Conservation (phyloP, 2,888 invertebrate genomes). For the Polyommatus iphigenia region DNA sequence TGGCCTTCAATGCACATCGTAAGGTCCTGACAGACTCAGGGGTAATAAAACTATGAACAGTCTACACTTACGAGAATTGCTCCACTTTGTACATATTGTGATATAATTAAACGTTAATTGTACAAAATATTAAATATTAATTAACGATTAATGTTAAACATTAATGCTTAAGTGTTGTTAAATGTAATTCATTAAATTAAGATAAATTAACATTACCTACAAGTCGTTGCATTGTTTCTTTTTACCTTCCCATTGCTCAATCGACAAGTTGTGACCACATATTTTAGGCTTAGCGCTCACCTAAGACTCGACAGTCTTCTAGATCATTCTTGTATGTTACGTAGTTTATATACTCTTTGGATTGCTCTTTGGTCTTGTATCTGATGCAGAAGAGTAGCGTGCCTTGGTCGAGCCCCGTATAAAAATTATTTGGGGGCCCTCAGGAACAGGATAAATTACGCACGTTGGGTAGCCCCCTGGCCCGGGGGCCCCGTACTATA, state of each 20-base stretch:
- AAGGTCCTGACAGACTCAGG: neutral
- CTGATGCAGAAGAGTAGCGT: too few relatives aligned
- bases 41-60: neutral
- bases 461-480: too few relatives aligned
- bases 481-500: too few relatives aligned
- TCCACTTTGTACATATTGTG: conserved; percentile 71
- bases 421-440: too few relatives aligned
- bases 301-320: too few relatives aligned
- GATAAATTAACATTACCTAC: conserved; percentile 44
- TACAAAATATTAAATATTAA: conserved; percentile 41
- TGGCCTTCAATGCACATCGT: neutral
- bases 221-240: conserved; percentile 42
- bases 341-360: too few relatives aligned
- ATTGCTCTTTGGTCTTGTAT: too few relatives aligned
- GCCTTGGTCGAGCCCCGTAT: too few relatives aligned
- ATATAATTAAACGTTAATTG: conserved; percentile 56
- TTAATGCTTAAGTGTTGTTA: conserved; percentile 71
- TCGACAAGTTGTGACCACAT: neutral
- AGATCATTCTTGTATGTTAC: too few relatives aligned
- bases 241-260: neutral
- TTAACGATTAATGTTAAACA: conserved; percentile 74
- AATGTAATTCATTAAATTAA: conserved; percentile 52
- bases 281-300: neutral
- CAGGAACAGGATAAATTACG: too few relatives aligned
- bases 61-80: conserved; percentile 36